phyloP scores from a whole-genome alignment of 2,888 invertebrate species.

The Synergus japonicus region DNA sequence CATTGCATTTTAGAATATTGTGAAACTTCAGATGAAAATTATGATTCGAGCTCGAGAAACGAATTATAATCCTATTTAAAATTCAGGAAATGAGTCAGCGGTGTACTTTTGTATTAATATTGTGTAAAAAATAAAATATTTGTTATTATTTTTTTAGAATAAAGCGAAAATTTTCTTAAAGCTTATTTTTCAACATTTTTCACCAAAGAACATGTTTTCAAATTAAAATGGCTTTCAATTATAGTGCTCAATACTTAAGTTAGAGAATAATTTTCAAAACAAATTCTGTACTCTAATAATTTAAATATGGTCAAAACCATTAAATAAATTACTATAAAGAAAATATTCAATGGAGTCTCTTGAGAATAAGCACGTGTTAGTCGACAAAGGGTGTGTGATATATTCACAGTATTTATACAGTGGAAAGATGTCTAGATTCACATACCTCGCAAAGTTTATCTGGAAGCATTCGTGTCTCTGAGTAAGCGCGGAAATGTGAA shows the following conservation, averaged over 20 bases:
- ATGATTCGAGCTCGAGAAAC: slow-evolving; percentile 1
- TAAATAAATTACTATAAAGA: background rate
- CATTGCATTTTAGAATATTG: background rate
- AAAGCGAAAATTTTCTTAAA: background rate
- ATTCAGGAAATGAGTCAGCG: background rate
- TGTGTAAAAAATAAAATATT: too few relatives aligned
- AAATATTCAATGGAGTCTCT: background rate
- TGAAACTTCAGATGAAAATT: background rate
- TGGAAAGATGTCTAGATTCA: slow-evolving; percentile 1
- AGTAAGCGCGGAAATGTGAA: background rate
- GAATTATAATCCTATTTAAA: slow-evolving; percentile 11
- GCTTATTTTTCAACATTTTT: too few relatives aligned
- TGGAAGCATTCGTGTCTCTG: slow-evolving; percentile 6
- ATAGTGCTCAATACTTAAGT: too few relatives aligned
- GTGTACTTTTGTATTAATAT: background rate
- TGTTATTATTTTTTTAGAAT: background rate
- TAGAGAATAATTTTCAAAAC: too few relatives aligned
- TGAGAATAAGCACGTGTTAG: background rate
- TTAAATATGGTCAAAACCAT: too few relatives aligned
- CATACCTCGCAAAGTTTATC: slow-evolving; percentile 24
- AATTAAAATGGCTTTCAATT: too few relatives aligned
- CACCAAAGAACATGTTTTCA: too few relatives aligned
- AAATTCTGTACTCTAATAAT: too few relatives aligned
- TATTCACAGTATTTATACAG: background rate
- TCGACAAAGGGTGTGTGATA: background rate